Percentiles rank a stretch among this genome's conserved stretches.
phyloP scores from a whole-genome alignment of 1,140 invertebrate species.

The Grapholita molesta region DNA sequence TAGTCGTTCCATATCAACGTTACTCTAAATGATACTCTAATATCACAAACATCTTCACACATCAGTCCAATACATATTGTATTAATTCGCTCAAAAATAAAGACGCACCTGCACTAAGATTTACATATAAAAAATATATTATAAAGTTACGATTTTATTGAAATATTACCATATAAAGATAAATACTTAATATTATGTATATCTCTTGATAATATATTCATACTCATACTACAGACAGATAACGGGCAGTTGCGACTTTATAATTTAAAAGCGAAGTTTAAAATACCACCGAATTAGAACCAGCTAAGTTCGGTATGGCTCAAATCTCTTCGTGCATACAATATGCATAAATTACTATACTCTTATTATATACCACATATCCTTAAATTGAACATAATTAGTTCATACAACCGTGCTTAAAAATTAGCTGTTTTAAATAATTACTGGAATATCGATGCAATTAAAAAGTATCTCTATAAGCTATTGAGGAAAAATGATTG shows the following conservation, averaged over 20 bases:
- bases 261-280: neutral
- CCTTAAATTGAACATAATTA: neutral
- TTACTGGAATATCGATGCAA: neutral
- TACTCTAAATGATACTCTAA: conserved; percentile 30
- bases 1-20: neutral
- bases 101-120: neutral
- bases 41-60: conserved; percentile 64
- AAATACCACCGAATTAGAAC: conserved; percentile 6
- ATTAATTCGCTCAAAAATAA: neutral
- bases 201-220: neutral
- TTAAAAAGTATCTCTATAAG: too few relatives aligned
- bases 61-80: conserved; percentile 49
- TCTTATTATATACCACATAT: conserved; percentile 43
- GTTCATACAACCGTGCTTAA: neutral
- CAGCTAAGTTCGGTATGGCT: neutral
- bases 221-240: neutral
- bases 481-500: neutral
- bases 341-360: conserved; percentile 26
- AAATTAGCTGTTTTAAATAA: neutral
- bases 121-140: too few relatives aligned
- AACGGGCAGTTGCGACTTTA: neutral
- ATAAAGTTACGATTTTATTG: too few relatives aligned
- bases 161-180: neutral
- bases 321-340: conserved; percentile 26
- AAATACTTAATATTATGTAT: neutral